These are phyloP conservation scores for Scrobipalpa costella DNA, from an alignment of 2,888 invertebrate genomes.

Conservation along the genomic window DNA sequence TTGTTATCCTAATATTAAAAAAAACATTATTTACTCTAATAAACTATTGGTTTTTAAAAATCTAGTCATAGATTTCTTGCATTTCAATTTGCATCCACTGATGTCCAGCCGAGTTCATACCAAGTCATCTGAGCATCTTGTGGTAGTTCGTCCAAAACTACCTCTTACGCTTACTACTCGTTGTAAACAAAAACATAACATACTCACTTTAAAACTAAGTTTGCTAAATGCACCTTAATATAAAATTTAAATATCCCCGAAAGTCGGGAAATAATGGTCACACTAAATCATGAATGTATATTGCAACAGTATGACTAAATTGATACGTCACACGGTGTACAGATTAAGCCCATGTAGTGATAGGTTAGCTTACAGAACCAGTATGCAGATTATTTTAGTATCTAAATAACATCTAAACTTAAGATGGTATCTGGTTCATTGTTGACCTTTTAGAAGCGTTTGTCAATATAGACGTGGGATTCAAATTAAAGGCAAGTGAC, in stretches of 20 bases:
- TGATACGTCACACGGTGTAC: constrained; percentile 30
- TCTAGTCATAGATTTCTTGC: no score
- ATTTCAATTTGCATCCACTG: no score
- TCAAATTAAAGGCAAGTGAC: not conserved
- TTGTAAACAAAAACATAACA: no score
- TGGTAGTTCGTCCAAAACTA: no score
- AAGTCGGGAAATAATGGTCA: not conserved
- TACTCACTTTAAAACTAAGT: no score
- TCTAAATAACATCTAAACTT: constrained; percentile 1
- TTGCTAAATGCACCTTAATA: no score
- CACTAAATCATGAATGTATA: constrained; percentile 23
- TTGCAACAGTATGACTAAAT: constrained; percentile 27
- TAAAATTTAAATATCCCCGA: not conserved
- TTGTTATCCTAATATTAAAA: no score
- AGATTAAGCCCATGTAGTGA: constrained; percentile 24
- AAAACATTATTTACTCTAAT: no score
- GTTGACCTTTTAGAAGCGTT: not conserved
- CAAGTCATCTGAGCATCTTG: no score
- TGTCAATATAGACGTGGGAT: not conserved
- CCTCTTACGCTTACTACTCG: no score
- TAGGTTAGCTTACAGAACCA: not conserved
- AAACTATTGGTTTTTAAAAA: no score
- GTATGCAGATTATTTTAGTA: not conserved
- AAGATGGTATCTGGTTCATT: not conserved
- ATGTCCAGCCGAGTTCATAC: no score